phyloP scores from a whole-genome alignment of 2,888 invertebrate genomes.

The Lasius platythorax region DNA sequence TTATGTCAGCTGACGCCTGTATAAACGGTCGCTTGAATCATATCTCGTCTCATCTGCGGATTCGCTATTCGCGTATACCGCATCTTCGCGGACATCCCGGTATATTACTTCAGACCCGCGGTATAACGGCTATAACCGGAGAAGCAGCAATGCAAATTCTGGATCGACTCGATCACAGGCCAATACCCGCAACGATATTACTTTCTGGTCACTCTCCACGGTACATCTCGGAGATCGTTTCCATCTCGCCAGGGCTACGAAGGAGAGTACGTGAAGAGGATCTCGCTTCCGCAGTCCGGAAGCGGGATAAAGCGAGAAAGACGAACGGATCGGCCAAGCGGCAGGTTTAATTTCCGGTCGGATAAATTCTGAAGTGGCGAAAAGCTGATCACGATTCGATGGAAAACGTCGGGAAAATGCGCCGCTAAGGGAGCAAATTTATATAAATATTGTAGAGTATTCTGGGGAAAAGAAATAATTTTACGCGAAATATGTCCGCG shows the following conservation, averaged over 20 bases:
- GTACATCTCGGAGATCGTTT: constrained; percentile 50
- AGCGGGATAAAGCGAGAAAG: constrained; percentile 63
- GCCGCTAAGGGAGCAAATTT: constrained; percentile 1
- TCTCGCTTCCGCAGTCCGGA: constrained; percentile 64
- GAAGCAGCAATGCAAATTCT: constrained; percentile 41
- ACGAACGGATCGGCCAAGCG: constrained; percentile 58
- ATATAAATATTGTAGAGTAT: constrained; percentile 23
- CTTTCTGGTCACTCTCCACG: constrained; percentile 54
- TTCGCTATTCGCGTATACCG: not conserved
- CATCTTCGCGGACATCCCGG: not conserved
- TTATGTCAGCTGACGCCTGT: not conserved
- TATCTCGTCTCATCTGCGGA: not conserved
- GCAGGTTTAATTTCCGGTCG: constrained; percentile 80
- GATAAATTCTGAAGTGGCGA: constrained; percentile 72
- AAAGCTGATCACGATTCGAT: constrained; percentile 48
- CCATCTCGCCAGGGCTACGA: constrained; percentile 48
- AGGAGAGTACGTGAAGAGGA: constrained; percentile 45
- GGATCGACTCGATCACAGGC: constrained; percentile 37
- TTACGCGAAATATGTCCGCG: not conserved
- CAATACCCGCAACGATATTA: constrained; percentile 57
- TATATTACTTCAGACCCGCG: constrained; percentile 5
- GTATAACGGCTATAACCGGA: not conserved
- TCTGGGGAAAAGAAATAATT: not conserved
- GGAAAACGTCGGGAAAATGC: constrained; percentile 26
- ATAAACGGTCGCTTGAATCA: not conserved